Evolutionary conservation across 2,888 invertebrate species (phyloP).

Genomic region (Sipha maydis): DNA sequence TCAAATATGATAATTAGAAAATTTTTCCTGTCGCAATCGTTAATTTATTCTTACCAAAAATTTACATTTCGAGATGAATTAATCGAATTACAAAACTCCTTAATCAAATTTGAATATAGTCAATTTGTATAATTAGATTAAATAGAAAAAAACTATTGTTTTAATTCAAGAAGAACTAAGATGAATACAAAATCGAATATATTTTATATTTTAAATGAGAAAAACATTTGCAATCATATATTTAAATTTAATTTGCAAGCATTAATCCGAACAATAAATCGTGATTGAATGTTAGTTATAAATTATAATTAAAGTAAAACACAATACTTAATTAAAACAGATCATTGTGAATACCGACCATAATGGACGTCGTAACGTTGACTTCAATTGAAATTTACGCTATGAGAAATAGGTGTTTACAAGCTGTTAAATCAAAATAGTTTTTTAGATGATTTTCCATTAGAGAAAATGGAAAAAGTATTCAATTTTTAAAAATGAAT

Average conservation of each 20-base stretch:
- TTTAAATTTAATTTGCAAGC: background rate
- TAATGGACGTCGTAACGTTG: too few relatives aligned
- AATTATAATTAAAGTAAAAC: background rate
- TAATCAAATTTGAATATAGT: background rate
- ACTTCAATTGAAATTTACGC: too few relatives aligned
- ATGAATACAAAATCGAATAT: background rate
- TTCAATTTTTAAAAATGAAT: too few relatives aligned
- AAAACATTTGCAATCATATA: background rate
- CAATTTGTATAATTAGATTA: background rate
- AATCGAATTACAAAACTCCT: background rate
- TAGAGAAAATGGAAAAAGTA: too few relatives aligned
- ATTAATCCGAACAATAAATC: background rate
- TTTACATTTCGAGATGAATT: background rate
- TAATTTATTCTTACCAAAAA: background rate
- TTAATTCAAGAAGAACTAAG: background rate
- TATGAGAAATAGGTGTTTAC: background rate
- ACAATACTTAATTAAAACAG: too few relatives aligned
- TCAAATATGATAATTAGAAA: background rate
- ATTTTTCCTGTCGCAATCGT: background rate
- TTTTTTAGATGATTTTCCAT: background rate
- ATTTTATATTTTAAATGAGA: background rate
- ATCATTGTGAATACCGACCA: too few relatives aligned
- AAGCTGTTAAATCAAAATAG: background rate
- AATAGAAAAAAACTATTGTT: background rate
- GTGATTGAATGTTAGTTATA: background rate